phyloP scores from a whole-genome alignment of 1,140 invertebrate species.

The Subanguina moxae region DNA sequence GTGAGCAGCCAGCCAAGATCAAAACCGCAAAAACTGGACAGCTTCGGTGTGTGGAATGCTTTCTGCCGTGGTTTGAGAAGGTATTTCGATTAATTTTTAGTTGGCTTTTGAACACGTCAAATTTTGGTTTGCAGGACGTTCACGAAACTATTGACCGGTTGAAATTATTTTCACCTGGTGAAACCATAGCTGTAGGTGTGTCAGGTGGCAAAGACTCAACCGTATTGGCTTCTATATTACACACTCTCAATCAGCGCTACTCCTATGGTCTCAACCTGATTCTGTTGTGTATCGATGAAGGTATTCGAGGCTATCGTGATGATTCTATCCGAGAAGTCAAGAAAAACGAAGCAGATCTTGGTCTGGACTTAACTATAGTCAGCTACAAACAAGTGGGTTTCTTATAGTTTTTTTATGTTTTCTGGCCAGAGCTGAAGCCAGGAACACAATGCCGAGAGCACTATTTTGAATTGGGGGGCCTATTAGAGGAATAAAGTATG shows the following conservation, averaged over 20 bases:
- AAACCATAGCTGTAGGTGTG: conserved; percentile 88
- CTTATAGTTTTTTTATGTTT: no score
- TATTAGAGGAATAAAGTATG: no score
- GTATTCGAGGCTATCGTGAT: conserved; percentile 91
- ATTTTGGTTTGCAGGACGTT: conserved; percentile 69
- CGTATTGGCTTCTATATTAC: conserved; percentile 80
- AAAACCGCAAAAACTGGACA: conserved; percentile 40
- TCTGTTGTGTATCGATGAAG: conserved; percentile 94
- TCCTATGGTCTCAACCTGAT: conserved; percentile 85
- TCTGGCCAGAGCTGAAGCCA: no score
- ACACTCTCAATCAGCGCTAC: conserved; percentile 82
- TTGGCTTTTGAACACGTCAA: no score
- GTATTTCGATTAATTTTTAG: conserved; percentile 77
- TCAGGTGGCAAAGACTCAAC: conserved; percentile 99
- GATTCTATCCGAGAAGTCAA: conserved; percentile 77
- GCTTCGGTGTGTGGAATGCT: conserved; percentile 75
- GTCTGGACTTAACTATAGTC: conserved; percentile 86
- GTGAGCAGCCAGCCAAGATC: conserved; percentile 31
- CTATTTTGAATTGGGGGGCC: no score
- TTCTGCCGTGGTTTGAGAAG: conserved; percentile 45
- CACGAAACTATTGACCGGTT: conserved; percentile 83
- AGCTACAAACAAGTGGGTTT: conserved; percentile 74
- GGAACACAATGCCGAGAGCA: no score
- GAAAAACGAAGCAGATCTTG: conserved; percentile 81
- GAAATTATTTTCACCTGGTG: conserved; percentile 78